These are phyloP conservation scores for Elgonia sp. DNA, from an alignment of 2,888 invertebrate genomes.

Conservation along the genomic window DNA sequence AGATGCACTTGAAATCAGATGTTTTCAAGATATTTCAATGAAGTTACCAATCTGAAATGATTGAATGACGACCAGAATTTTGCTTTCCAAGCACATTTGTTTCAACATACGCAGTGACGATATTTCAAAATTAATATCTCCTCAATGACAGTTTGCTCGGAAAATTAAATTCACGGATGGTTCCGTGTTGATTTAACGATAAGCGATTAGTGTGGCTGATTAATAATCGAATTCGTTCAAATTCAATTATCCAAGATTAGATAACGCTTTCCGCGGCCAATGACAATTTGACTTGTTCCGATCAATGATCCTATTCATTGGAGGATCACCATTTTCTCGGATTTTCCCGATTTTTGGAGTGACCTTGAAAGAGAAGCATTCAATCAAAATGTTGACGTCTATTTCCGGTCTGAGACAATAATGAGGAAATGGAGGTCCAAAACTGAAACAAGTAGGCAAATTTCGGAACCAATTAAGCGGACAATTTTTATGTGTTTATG, in stretches of 20 bases:
- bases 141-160: slow-evolving; percentile 53
- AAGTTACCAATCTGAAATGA: too few species aligned
- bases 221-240: slow-evolving; percentile 52
- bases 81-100: slow-evolving; percentile 8
- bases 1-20: too few species aligned
- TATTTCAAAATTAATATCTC: slow-evolving; percentile 39
- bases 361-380: too few species aligned
- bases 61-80: too few species aligned
- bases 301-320: slow-evolving; percentile 16
- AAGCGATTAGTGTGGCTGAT: slow-evolving; percentile 46
- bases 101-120: background rate
- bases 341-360: too few species aligned
- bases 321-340: too few species aligned
- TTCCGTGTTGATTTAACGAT: slow-evolving; percentile 58
- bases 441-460: too few species aligned
- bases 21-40: too few species aligned
- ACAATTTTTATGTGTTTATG: background rate
- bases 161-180: slow-evolving; percentile 57
- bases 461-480: too few species aligned
- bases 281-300: slow-evolving; percentile 2
- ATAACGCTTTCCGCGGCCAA: slow-evolving; percentile 26
- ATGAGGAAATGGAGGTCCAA: too few species aligned
- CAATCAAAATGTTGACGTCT: too few species aligned
- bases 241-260: slow-evolving; percentile 61
- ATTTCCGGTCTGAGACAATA: too few species aligned